Evolutionary conservation across 2,797 vertebrate genomes (phyloP), one percentile per base, ranked within the genome.

Genomic region (Aeoliscus strigatus): DNA sequence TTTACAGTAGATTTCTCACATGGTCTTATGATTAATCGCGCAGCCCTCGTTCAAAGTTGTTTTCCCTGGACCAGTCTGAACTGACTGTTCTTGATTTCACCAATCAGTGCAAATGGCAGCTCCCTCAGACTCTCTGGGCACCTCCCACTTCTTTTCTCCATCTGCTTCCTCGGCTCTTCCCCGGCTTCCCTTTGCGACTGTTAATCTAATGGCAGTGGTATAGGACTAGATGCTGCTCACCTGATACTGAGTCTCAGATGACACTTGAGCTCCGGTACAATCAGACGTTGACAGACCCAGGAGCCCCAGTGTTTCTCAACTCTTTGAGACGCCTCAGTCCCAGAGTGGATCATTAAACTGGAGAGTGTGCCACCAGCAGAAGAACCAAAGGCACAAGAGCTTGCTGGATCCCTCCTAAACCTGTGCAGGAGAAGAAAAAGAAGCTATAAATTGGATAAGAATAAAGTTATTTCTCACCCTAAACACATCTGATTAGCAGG

Each of bases 301-400:
- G 66, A 65, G 77, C 63, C 63, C 67, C 61, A 60, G 60, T 51
- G 66, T 70, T 75, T 69, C 41, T 60, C 28, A 74, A 48, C 72
- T 35, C 60, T 64, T 66, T 72, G 2, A 50, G 79, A 74, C 75
- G 65, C 62, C 50, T 15, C 7, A 18, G 72, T 81, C 79, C 77
- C 74, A 68, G 57, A 72, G 79, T 78, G 81, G 77, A 79, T 84
- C 76, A 78, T 84, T 84, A 84, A 81, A 75, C 70, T 10, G 31
- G 58, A 77, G 60, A 76, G 69, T 68, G 66, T 21, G 18, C 39
- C 39, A 13, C 53, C 47, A 43, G 60, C 60, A 42, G 55, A 64
- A 50, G 56, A 75, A 70, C 61, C 64, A 64, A 68, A 70, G 58
- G 70, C 51, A 36, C 69, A 65, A 66, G 60, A 71, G 62, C 53